These are phyloP conservation scores for Hermetia illucens DNA, from an alignment of 1,140 invertebrate genomes.

Conservation along the genomic window DNA sequence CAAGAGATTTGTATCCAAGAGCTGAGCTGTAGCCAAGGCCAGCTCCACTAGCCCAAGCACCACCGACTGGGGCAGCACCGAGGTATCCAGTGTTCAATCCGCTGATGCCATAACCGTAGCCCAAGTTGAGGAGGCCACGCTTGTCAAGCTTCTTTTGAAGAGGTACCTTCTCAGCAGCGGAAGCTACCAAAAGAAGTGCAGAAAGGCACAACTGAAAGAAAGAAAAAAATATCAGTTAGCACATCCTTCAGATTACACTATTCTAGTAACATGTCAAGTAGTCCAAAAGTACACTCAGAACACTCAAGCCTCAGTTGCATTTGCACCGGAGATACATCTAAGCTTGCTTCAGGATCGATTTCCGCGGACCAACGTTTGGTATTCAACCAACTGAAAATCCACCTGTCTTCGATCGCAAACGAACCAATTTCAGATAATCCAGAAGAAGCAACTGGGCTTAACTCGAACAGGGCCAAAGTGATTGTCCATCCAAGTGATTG, in stretches of 20 bases:
- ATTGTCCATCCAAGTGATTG: no score
- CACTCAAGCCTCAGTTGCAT: no score
- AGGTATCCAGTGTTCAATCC: constrained; percentile 42
- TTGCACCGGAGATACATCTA: no score
- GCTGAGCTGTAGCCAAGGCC: no score
- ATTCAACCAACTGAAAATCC: no score
- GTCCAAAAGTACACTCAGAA: background rate
- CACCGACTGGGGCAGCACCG: constrained; percentile 37
- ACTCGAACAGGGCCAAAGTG: no score
- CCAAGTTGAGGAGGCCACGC: constrained; percentile 35
- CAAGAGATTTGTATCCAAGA: no score
- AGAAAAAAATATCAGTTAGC: background rate
- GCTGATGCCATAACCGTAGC: constrained; percentile 35
- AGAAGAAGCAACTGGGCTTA: no score
- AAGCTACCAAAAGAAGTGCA: constrained; percentile 2
- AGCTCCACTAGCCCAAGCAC: background rate
- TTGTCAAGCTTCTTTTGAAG: constrained; percentile 28
- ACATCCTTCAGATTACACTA: no score
- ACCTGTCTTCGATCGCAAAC: no score
- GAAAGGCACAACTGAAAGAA: constrained; percentile 5
- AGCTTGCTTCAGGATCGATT: no score
- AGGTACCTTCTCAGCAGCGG: background rate
- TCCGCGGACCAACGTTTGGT: background rate
- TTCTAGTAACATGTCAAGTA: background rate
- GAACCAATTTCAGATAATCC: no score